These are phyloP conservation scores for Callocephalon fimbriatum DNA, from an alignment of 2,113 vertebrate genomes.

Conservation along the genomic window DNA sequence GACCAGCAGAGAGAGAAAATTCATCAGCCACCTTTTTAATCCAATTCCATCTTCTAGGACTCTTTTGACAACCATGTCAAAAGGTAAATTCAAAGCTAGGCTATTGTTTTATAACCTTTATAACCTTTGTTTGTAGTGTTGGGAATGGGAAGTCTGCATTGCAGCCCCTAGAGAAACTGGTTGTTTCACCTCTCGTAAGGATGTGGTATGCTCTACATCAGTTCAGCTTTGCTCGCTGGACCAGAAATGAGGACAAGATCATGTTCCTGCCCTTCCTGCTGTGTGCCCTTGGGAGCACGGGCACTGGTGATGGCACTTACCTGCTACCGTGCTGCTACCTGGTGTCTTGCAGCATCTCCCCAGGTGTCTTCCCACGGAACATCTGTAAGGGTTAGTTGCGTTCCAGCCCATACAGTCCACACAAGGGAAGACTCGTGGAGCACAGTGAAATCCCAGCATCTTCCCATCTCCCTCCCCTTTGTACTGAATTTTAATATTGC, in stretches of 20 bases:
- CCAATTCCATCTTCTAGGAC: neutral
- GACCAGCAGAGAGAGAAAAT: neutral
- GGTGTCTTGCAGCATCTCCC: neutral
- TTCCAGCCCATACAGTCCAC: neutral
- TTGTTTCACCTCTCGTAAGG: neutral
- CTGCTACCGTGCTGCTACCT: neutral
- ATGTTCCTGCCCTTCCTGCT: neutral
- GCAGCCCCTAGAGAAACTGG: neutral
- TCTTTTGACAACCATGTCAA: neutral
- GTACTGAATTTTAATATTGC: neutral
- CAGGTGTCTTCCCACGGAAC: neutral
- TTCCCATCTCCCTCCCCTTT: neutral
- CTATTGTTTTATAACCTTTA: neutral
- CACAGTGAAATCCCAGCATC: neutral
- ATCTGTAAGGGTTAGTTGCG: neutral
- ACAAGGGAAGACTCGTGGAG: neutral
- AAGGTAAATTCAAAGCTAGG: neutral
- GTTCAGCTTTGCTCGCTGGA: neutral
- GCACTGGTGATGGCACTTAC: neutral
- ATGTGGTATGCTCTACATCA: neutral
- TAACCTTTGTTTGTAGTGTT: neutral
- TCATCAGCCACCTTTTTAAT: neutral
- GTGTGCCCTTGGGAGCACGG: accelerated
- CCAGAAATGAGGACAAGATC: neutral
- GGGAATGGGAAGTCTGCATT: neutral